A percentile compares a stretch with the other conserved stretches of the same genome.
These are phyloP conservation scores for Neoascia interrupta DNA, from an alignment of 2,888 invertebrate species.

Conservation along the genomic window DNA sequence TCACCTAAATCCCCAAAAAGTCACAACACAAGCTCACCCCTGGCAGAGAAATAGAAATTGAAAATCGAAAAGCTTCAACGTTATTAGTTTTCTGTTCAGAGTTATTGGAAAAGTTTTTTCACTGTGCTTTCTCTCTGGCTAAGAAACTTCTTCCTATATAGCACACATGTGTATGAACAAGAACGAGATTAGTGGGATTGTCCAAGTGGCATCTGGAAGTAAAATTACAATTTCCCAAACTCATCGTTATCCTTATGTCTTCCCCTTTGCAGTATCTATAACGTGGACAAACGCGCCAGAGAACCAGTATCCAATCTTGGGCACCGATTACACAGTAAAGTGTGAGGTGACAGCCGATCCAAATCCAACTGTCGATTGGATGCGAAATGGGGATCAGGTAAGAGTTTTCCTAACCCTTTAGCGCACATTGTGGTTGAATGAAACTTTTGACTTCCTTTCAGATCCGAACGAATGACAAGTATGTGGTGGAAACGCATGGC, in stretches of 20 bases:
- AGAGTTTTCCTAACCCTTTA: too few species aligned
- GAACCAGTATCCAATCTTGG: constrained; percentile 89
- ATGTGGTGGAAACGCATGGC: constrained; percentile 87
- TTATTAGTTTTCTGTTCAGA: constrained; percentile 65
- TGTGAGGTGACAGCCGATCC: constrained; percentile 93
- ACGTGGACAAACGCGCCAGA: constrained; percentile 92
- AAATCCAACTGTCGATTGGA: constrained; percentile 91
- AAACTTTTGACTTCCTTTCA: constrained; percentile 70
- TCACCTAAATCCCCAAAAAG: constrained; percentile 17
- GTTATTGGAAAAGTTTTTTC: constrained; percentile 64
- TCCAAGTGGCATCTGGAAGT: constrained; percentile 9
- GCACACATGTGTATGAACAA: constrained; percentile 24
- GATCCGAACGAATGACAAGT: constrained; percentile 86
- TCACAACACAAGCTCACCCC: neutral
- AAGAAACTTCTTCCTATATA: constrained; percentile 36
- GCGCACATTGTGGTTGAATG: neutral
- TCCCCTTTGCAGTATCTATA: constrained; percentile 85
- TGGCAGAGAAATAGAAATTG: constrained; percentile 8
- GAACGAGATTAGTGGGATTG: constrained; percentile 6
- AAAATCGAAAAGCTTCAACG: constrained; percentile 54
- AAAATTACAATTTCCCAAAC: constrained; percentile 27
- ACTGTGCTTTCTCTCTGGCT: neutral
- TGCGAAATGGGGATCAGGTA: constrained; percentile 87
- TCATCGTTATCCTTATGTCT: neutral
- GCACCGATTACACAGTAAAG: constrained; percentile 87